These are phyloP conservation scores for Gymnoscelis rufifasciata DNA, from an alignment of 2,888 invertebrate genomes.

Conservation along the genomic window DNA sequence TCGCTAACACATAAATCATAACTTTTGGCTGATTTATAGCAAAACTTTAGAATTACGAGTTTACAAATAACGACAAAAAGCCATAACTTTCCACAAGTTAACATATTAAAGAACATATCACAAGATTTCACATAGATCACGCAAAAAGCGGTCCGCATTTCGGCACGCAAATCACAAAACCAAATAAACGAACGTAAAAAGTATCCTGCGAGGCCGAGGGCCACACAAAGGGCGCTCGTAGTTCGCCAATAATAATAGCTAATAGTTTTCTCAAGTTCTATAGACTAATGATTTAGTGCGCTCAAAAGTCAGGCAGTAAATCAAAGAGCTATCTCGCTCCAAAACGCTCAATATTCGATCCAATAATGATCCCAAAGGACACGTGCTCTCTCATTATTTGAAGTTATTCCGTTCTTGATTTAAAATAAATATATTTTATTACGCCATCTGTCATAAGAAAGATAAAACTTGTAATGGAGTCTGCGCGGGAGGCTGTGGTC, in stretches of 20 bases:
- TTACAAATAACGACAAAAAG: constrained; percentile 1
- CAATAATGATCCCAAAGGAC: constrained; percentile 60
- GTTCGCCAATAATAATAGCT: constrained; percentile 73
- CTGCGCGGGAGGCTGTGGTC: constrained; percentile 47
- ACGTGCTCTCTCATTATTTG: constrained; percentile 73
- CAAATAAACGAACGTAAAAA: constrained; percentile 55
- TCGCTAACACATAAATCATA: background rate
- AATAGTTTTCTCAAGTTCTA: constrained; percentile 76
- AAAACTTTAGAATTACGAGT: background rate
- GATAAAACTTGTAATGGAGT: constrained; percentile 65
- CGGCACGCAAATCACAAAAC: constrained; percentile 60
- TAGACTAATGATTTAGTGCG: constrained; percentile 73
- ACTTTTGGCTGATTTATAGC: constrained; percentile 8
- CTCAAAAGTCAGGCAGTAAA: constrained; percentile 74
- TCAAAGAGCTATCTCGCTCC: constrained; percentile 61
- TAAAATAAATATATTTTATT: constrained; percentile 75
- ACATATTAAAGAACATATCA: constrained; percentile 32
- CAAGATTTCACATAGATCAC: constrained; percentile 37
- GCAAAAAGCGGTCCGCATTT: constrained; percentile 50
- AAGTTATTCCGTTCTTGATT: constrained; percentile 60
- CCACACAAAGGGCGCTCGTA: constrained; percentile 59
- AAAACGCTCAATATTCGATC: constrained; percentile 50
- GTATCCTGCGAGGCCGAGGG: constrained; percentile 41
- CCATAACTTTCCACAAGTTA: constrained; percentile 33
- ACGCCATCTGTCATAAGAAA: constrained; percentile 71